A percentile compares a stretch with the other conserved stretches of the same genome.
phyloP scores from a whole-genome alignment of 1,140 invertebrate species.

The Galendromus occidentalis region DNA sequence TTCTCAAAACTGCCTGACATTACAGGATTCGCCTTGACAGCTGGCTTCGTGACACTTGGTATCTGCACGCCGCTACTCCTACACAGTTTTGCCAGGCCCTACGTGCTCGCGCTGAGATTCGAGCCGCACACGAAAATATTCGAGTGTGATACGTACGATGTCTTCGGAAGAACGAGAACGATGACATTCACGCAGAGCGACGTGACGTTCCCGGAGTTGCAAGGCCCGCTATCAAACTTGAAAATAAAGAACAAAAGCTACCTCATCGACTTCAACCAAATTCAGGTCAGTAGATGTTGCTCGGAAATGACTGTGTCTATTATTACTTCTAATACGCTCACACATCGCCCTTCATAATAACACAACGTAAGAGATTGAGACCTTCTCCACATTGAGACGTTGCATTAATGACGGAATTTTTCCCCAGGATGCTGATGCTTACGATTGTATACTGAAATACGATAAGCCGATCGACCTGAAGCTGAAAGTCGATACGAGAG shows the following conservation, averaged over 20 bases:
- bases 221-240: not conserved
- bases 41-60: no score
- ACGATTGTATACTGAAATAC: not conserved
- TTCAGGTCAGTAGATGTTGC: not conserved
- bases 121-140: not conserved
- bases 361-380: not conserved
- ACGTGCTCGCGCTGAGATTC: not conserved
- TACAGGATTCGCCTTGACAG: no score
- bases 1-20: no score
- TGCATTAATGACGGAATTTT: not conserved
- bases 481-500: not conserved
- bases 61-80: not conserved
- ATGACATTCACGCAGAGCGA: not conserved
- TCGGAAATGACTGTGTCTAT: not conserved
- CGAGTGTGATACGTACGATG: not conserved
- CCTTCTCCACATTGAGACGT: not conserved
- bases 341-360: not conserved
- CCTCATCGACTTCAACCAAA: not conserved
- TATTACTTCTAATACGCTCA: not conserved
- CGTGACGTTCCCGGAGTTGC: not conserved
- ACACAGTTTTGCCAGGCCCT: not conserved
- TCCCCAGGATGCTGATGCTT: not conserved
- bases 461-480: constrained; percentile 12
- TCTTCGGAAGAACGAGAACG: not conserved
- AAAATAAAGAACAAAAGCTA: not conserved